Evolutionary conservation across 2,113 vertebrate species (phyloP).

Genomic region (Patagioenas fasciata): DNA sequence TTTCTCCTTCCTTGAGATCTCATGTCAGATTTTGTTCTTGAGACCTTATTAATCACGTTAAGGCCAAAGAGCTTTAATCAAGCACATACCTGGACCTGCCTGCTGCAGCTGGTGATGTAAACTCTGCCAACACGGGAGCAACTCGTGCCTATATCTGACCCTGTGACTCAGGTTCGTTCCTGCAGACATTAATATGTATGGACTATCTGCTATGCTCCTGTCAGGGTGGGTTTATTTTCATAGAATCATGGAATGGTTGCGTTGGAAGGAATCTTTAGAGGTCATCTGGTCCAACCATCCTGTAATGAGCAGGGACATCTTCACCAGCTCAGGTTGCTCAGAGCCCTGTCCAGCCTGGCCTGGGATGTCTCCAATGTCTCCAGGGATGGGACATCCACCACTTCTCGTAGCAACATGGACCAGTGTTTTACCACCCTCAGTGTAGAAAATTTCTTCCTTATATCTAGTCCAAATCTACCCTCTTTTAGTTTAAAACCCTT

Average conservation of each 20-base stretch:
- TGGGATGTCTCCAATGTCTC: background rate
- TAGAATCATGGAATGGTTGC: background rate
- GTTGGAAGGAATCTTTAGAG: background rate
- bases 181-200: background rate
- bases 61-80: background rate
- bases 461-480: background rate
- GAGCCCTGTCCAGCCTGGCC: background rate
- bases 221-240: background rate
- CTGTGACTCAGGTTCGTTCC: background rate
- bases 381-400: background rate
- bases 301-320: background rate
- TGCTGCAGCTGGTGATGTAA: background rate
- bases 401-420: background rate
- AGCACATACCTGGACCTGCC: background rate
- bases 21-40: background rate
- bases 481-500: background rate
- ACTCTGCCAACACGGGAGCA: background rate
- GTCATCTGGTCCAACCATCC: background rate
- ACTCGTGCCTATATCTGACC: rapidly evolving
- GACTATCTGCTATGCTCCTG: background rate
- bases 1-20: background rate
- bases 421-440: background rate
- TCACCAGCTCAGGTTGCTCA: background rate
- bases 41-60: background rate
- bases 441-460: background rate